These are phyloP conservation scores for Spodoptera exigua DNA, from an alignment of 2,888 invertebrate genomes.

Conservation along the genomic window DNA sequence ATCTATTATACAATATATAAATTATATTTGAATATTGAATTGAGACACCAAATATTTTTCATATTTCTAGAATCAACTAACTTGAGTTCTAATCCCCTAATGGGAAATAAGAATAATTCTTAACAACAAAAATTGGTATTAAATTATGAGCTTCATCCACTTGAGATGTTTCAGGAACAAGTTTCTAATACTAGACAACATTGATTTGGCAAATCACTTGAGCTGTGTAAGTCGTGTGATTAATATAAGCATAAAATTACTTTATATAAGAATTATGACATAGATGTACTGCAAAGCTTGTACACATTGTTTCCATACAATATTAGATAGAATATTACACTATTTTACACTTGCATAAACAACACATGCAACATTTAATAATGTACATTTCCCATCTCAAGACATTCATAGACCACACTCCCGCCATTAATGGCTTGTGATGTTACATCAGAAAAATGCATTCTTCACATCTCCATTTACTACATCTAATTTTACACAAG, in stretches of 20 bases:
- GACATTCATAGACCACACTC: slow-evolving; percentile 17
- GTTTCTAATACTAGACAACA: slow-evolving; percentile 70
- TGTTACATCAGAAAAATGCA: slow-evolving; percentile 22
- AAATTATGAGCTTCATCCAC: slow-evolving; percentile 48
- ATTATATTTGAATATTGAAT: slow-evolving; percentile 24
- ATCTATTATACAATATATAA: slow-evolving; percentile 16
- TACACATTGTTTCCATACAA: slow-evolving; percentile 51
- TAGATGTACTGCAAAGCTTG: slow-evolving; percentile 56
- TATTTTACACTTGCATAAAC: slow-evolving; percentile 45
- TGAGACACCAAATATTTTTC: slow-evolving; percentile 35
- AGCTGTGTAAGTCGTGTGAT: slow-evolving; percentile 70
- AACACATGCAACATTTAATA: slow-evolving; percentile 45
- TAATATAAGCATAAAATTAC: slow-evolving; percentile 56
- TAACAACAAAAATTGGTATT: slow-evolving; percentile 32
- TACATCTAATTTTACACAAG: slow-evolving; percentile 47
- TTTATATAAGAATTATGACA: slow-evolving; percentile 50
- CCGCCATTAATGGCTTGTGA: slow-evolving; percentile 19
- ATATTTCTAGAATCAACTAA: slow-evolving; percentile 27
- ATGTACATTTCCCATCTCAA: slow-evolving; percentile 32
- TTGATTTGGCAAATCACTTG: slow-evolving; percentile 85
- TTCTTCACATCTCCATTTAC: slow-evolving; percentile 35
- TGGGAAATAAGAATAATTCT: slow-evolving; percentile 21
- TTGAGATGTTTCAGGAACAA: slow-evolving; percentile 42
- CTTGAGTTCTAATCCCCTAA: slow-evolving; percentile 6
- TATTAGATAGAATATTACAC: slow-evolving; percentile 38